A percentile compares a stretch with the other conserved stretches of the same genome.
Conservation (phyloP, 2,888 invertebrate genomes). For the Platycheirus rosarum region DNA sequence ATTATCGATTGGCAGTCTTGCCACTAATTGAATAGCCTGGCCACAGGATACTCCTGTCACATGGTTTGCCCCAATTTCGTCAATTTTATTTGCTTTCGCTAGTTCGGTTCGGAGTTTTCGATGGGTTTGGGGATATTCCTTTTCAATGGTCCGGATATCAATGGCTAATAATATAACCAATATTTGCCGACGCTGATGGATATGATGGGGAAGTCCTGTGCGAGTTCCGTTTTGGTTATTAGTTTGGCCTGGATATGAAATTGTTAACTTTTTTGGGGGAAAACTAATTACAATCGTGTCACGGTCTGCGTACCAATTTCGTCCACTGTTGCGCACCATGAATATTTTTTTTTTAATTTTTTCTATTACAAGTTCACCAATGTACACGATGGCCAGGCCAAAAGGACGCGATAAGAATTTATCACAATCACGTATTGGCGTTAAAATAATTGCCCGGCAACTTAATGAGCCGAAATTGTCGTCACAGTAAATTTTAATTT, state of each 20-base stretch:
- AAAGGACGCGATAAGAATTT: conserved; percentile 50
- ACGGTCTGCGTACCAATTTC: conserved; percentile 43
- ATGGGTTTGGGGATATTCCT: neutral
- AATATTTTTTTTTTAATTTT: conserved; percentile 21
- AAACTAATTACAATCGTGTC: conserved; percentile 64
- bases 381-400: neutral
- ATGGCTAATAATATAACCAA: conserved; percentile 44
- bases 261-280: conserved; percentile 26
- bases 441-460: conserved; percentile 69
- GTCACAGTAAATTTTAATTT: conserved; percentile 67
- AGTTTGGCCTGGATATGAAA: conserved; percentile 47
- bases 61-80: conserved; percentile 56
- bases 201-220: neutral
- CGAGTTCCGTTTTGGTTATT: conserved; percentile 10
- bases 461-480: conserved; percentile 70
- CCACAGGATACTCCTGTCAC: conserved; percentile 40
- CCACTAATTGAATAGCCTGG: conserved; percentile 74
- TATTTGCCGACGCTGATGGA: conserved; percentile 41
- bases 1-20: conserved; percentile 74
- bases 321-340: conserved; percentile 58
- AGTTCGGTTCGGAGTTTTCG: neutral
- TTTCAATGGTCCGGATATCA: conserved; percentile 35
- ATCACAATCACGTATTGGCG: conserved; percentile 68
- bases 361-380: conserved; percentile 11
- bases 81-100: conserved; percentile 63